Evolutionary conservation across 2,888 invertebrate genomes (phyloP).

Genomic region (Cryptocephalus moraei): DNA sequence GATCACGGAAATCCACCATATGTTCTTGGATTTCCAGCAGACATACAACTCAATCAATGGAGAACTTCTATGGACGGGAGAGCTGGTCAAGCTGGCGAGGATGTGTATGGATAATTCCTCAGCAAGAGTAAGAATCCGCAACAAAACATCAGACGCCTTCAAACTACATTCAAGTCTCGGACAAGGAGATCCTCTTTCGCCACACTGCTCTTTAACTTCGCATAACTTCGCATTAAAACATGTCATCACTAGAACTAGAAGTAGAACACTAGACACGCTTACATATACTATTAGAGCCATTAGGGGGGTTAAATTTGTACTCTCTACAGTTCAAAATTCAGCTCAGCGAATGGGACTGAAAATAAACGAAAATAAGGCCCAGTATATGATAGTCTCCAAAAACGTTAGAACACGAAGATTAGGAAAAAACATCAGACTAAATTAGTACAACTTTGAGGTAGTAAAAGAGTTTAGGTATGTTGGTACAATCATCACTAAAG

Average conservation of each 20-base stretch:
- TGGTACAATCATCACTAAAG: neutral
- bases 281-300: neutral
- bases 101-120: neutral
- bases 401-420: neutral
- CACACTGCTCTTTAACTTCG: neutral
- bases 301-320: neutral
- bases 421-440: neutral
- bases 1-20: no score
- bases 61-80: neutral
- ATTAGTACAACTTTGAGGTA: neutral
- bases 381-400: slow-evolving; percentile 1
- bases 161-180: neutral
- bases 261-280: neutral
- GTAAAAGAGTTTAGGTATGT: neutral
- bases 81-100: neutral
- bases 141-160: neutral
- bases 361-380: neutral
- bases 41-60: no score
- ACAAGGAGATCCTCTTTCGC: neutral
- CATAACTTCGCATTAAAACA: neutral
- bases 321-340: neutral
- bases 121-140: neutral
- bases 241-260: no score
- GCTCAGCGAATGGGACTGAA: neutral
- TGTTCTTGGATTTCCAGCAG: no score